Base-by-base conservation (phyloP, 2,888 invertebrate species). In the Ceraclea dissimilis region DNA sequence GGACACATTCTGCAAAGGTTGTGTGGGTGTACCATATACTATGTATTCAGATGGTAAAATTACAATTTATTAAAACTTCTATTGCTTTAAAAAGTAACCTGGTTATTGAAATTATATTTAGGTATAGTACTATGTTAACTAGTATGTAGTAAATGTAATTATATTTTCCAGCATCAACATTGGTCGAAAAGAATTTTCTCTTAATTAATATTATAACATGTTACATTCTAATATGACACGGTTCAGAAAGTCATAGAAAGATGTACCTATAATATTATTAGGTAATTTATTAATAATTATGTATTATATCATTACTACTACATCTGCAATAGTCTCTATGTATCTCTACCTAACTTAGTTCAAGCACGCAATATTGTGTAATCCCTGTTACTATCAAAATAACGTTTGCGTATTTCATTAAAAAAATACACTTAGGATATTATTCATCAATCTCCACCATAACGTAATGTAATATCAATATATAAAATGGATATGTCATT, bases 381-480 rank as follows among this genome's bases (percentile, higher is more conserved):
- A 60, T 60, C 59, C 60, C 62, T 58, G 58, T 58, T 54, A 60
- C 62, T 62, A 62, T 57, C 58, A 60, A 62, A 62, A 62, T 62
- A 58, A 60, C 49, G 49, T 60, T 54, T 54, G 62, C 59, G 57
- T 58, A 58, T 62, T 62, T 60, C 48, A 49, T 60, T 60, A 61
- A 59, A 61, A 59, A 61, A 61, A 61, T 59, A 61, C 59, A 58
- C 59, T 61, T 61, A 61, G 22, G 34, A 55, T 59, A 59, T 49
- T 33, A 49, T 21, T 52, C 56, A 54, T 60, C 58, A 52, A 21
- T 52, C 57, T 61, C 59, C 50, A 56, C 53, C 59, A 57, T 48
- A 54, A 31, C n/a, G n/a, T 26, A 26, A 26, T 26, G 10, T 10
- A 26, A 26, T 26, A 26, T 26, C n/a, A n/a, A n/a, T n/a, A 51